phyloP scores from a whole-genome alignment of 1,140 invertebrate species.

The Scaptomyza montana region DNA sequence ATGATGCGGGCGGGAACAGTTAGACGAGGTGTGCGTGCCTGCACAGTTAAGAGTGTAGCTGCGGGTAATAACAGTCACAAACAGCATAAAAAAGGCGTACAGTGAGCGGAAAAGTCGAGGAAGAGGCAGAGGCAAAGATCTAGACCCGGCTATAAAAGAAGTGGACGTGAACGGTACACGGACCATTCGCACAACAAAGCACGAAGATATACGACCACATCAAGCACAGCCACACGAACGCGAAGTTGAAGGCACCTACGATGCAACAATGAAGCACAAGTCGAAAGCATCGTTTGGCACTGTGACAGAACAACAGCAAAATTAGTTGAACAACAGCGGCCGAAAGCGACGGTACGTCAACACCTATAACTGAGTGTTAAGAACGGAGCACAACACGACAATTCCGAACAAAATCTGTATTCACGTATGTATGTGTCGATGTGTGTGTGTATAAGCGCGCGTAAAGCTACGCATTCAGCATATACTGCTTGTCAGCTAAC shows the following conservation, averaged over 20 bases:
- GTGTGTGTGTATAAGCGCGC: neutral
- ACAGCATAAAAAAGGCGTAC: slow-evolving; percentile 52
- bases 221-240: slow-evolving; percentile 3
- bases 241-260: slow-evolving; percentile 47
- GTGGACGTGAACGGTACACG: slow-evolving; percentile 50
- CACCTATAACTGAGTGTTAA: slow-evolving; percentile 41
- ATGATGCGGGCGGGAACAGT: slow-evolving; percentile 26
- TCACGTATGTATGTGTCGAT: neutral
- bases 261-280: slow-evolving; percentile 42
- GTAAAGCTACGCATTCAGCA: slow-evolving; percentile 17
- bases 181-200: slow-evolving; percentile 66
- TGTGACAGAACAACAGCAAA: slow-evolving; percentile 46
- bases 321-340: slow-evolving; percentile 75
- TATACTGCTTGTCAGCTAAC: slow-evolving; percentile 31
- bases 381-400: slow-evolving; percentile 28
- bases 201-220: slow-evolving; percentile 34
- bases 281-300: slow-evolving; percentile 48
- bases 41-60: slow-evolving; percentile 24
- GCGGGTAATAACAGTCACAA: slow-evolving; percentile 17
- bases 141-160: slow-evolving; percentile 65
- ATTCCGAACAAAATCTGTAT: slow-evolving; percentile 33
- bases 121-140: slow-evolving; percentile 16
- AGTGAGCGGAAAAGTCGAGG: slow-evolving; percentile 43
- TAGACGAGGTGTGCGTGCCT: slow-evolving; percentile 6
- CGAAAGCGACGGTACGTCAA: slow-evolving; percentile 53